A percentile compares a stretch with the other conserved stretches of the same genome.
phyloP scores from a whole-genome alignment of 2,113 vertebrate species.

The Nestor notabilis region DNA sequence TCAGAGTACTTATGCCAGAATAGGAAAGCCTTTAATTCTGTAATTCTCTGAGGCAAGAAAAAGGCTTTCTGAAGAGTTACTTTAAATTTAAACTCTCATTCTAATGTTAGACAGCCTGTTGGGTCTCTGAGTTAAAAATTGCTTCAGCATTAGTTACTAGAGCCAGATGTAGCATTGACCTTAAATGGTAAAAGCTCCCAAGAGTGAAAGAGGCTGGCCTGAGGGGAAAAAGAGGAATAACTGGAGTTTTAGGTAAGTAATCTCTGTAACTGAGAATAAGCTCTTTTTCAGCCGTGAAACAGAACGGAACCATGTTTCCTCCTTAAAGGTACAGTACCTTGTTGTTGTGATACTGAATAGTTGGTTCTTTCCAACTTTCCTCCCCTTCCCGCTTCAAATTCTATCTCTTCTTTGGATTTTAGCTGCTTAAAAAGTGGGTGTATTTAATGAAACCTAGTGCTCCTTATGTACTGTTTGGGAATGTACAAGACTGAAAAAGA shows the following conservation, averaged over 20 bases:
- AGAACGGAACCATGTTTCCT: slow-evolving; percentile 55
- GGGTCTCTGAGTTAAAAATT: slow-evolving; percentile 67
- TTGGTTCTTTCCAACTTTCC: not conserved
- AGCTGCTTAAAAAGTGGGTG: slow-evolving; percentile 24
- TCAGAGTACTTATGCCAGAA: slow-evolving; percentile 1
- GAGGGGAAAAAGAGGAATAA: slow-evolving; percentile 82
- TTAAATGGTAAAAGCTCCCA: slow-evolving; percentile 99
- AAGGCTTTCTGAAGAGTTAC: slow-evolving; percentile 61
- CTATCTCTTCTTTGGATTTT: not conserved
- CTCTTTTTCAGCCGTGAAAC: slow-evolving; percentile 70
- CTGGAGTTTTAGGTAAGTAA: slow-evolving; percentile 86
- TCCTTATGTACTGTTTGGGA: not conserved
- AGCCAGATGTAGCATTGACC: slow-evolving; percentile 95
- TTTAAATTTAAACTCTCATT: slow-evolving; percentile 70
- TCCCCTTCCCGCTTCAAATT: not conserved
- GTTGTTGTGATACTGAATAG: slow-evolving; percentile 8
- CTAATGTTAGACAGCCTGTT: slow-evolving; percentile 65
- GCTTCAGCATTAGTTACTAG: slow-evolving; percentile 78
- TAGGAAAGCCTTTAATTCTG: slow-evolving; percentile 36
- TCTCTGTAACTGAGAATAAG: slow-evolving; percentile 80
- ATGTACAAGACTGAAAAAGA: not conserved
- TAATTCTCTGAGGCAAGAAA: slow-evolving; percentile 14
- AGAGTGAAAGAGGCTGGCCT: slow-evolving; percentile 93
- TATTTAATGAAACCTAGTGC: not conserved
- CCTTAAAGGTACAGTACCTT: slow-evolving; percentile 86